A percentile compares a stretch with the other conserved stretches of the same genome.
Evolutionary conservation across 2,113 vertebrate genomes (phyloP).

Genomic region (Aphelocoma coerulescens): DNA sequence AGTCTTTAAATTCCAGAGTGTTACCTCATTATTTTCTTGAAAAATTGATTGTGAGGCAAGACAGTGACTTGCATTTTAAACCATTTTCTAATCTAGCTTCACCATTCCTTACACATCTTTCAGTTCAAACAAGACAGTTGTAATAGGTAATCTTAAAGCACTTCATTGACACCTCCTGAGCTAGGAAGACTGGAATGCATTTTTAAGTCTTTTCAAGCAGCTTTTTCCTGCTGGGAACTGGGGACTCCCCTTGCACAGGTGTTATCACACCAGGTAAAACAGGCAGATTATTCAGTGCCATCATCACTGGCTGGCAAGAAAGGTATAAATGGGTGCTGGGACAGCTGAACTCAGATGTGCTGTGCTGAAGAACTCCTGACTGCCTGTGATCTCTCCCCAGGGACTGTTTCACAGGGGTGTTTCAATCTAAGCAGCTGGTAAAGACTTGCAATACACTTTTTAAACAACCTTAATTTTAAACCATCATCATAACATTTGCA

Average conservation of each 20-base stretch:
- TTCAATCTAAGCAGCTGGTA: not conserved
- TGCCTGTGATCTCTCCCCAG: not conserved
- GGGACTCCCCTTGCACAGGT: not conserved
- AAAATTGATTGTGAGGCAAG: conserved; percentile 58
- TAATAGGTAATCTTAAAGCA: not conserved
- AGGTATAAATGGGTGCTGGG: not conserved
- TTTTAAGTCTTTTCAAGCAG: not conserved
- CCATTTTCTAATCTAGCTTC: conserved; percentile 36
- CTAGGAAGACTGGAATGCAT: not conserved
- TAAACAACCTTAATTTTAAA: not conserved
- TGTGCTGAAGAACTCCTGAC: not conserved
- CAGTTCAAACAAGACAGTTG: not conserved
- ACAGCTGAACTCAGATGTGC: no score
- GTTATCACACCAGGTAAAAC: not conserved
- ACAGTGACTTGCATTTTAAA: conserved; percentile 67
- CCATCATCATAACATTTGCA: accelerated
- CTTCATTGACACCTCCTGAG: not conserved
- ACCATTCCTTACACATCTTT: not conserved
- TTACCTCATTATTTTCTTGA: conserved; percentile 54
- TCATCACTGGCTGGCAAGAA: not conserved
- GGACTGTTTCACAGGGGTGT: not conserved
- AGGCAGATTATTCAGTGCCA: not conserved
- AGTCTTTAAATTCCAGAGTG: conserved; percentile 61
- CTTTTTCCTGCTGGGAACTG: not conserved
- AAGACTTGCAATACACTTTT: not conserved